Evolutionary conservation across 2,888 invertebrate genomes (phyloP).

Genomic region (Nomada flava): DNA sequence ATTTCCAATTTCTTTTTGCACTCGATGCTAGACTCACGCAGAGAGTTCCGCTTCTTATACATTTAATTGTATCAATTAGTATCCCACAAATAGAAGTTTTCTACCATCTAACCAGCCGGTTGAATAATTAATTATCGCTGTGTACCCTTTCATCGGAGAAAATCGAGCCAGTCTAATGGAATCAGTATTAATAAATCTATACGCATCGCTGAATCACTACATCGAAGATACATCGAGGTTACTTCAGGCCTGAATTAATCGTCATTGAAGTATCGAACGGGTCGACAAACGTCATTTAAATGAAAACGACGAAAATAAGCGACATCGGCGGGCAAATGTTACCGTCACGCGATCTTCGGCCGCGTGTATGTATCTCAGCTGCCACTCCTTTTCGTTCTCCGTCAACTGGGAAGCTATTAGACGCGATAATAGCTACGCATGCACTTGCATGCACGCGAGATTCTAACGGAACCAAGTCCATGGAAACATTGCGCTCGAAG

Average conservation of each 20-base stretch:
- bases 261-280: background rate
- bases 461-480: constrained; percentile 61
- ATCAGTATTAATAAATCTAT: too few relatives aligned
- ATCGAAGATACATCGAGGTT: background rate
- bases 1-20: too few relatives aligned
- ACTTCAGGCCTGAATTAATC: too few relatives aligned
- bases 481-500: constrained; percentile 19
- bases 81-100: too few relatives aligned
- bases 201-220: background rate
- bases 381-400: constrained; percentile 29
- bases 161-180: background rate
- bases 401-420: constrained; percentile 31
- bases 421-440: constrained; percentile 43
- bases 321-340: background rate
- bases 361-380: background rate
- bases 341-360: constrained; percentile 7
- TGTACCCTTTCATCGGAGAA: background rate
- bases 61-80: too few relatives aligned
- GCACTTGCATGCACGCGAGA: constrained; percentile 59
- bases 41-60: too few relatives aligned
- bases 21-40: too few relatives aligned
- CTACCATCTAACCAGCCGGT: too few relatives aligned
- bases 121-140: background rate
- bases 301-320: background rate
- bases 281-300: background rate